These are phyloP conservation scores for Delphinus delphis DNA, from an alignment of 2,113 vertebrate genomes.

Conservation along the genomic window DNA sequence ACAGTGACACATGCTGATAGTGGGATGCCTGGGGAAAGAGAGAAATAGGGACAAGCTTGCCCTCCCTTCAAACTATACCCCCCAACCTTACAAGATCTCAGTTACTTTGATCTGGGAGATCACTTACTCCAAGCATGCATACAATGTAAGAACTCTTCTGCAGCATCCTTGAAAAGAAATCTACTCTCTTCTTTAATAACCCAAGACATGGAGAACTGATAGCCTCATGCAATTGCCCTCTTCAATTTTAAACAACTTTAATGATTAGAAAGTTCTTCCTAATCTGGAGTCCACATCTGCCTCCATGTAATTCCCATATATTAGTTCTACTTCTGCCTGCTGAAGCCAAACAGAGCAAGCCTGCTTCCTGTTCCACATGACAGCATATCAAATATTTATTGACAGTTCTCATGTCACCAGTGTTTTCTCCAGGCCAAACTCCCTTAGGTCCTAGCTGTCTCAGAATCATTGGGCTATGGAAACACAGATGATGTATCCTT, in stretches of 20 bases:
- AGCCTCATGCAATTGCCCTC: background rate
- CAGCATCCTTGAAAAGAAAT: background rate
- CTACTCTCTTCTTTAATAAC: background rate
- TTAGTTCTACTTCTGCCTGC: constrained; percentile 28
- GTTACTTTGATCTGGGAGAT: background rate
- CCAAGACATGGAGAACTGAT: background rate
- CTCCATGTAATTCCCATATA: constrained; percentile 18
- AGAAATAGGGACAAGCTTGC: background rate
- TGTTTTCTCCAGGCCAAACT: constrained; percentile 64
- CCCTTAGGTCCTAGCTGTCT: constrained; percentile 69
- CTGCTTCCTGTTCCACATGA: constrained; percentile 56
- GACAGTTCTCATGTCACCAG: constrained; percentile 63
- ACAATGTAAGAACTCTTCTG: background rate
- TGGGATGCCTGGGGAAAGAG: background rate
- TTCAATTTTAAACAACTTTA: constrained; percentile 13
- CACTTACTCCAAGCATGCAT: background rate
- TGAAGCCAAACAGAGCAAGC: constrained; percentile 26
- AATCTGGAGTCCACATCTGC: constrained; percentile 42
- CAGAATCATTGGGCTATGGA: constrained; percentile 65
- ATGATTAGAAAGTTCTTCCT: constrained; percentile 37
- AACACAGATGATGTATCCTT: constrained; percentile 61
- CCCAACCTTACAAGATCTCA: background rate
- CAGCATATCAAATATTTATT: constrained; percentile 68
- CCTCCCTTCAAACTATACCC: background rate
- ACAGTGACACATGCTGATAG: background rate